Percentiles rank a stretch among this genome's conserved stretches.
These are phyloP conservation scores for Trachymyrmex cornetzi DNA, from an alignment of 1,140 invertebrate species.

Conservation along the genomic window DNA sequence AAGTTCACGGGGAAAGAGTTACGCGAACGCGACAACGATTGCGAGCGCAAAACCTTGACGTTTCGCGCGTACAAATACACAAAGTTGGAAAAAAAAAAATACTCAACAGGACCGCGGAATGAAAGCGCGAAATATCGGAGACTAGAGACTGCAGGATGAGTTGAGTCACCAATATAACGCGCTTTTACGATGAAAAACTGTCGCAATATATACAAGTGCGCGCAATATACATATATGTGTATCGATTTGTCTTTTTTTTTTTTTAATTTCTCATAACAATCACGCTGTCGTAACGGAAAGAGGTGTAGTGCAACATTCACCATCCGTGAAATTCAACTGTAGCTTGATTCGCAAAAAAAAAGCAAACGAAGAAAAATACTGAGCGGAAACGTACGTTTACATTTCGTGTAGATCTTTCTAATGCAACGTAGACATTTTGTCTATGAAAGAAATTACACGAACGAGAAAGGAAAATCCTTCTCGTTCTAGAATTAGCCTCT, in stretches of 20 bases:
- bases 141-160: conserved; percentile 16
- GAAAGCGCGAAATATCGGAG: conserved; percentile 49
- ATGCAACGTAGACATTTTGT: neutral
- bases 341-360: neutral
- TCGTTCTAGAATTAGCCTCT: neutral
- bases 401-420: conserved; percentile 13
- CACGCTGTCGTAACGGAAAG: neutral
- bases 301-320: neutral
- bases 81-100: conserved; percentile 5
- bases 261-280: conserved; percentile 51
- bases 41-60: conserved; percentile 37
- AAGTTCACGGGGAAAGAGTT: conserved; percentile 30
- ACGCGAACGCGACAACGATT: conserved; percentile 32
- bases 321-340: conserved; percentile 13
- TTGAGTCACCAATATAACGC: conserved; percentile 36
- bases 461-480: neutral
- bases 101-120: neutral
- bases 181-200: conserved; percentile 52
- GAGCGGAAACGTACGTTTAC: neutral
- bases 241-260: conserved; percentile 22
- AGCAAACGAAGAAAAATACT: neutral
- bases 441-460: neutral
- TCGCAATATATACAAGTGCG: conserved; percentile 23
- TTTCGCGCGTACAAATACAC: conserved; percentile 7
- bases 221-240: neutral